These are phyloP conservation scores for Biston betularia DNA, from an alignment of 2,888 invertebrate genomes.

Conservation along the genomic window DNA sequence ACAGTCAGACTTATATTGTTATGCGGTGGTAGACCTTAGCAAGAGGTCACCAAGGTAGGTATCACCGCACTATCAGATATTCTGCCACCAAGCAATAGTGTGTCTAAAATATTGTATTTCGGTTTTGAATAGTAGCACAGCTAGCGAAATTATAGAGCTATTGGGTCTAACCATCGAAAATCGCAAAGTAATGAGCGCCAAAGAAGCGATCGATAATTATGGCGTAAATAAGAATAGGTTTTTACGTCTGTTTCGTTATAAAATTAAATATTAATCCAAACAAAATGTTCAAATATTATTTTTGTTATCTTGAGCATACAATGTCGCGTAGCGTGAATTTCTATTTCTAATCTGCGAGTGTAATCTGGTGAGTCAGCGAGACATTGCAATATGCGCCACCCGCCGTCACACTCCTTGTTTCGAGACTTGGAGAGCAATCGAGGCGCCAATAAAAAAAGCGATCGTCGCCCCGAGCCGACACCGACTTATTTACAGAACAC, in stretches of 20 bases:
- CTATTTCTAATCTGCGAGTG: constrained; percentile 77
- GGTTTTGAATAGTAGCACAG: too few relatives aligned
- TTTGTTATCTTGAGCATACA: constrained; percentile 54
- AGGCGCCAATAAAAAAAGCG: constrained; percentile 86
- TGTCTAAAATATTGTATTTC: too few relatives aligned
- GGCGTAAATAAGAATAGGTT: too few relatives aligned
- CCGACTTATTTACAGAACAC: constrained; percentile 86
- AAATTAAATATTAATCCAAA: not conserved
- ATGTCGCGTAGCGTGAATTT: constrained; percentile 51
- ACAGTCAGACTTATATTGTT: too few relatives aligned
- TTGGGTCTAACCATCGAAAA: too few relatives aligned
- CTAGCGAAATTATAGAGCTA: too few relatives aligned
- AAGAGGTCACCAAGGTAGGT: too few relatives aligned
- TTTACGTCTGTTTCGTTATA: not conserved
- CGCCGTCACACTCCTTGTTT: constrained; percentile 75
- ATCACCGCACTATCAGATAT: too few relatives aligned
- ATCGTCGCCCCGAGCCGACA: constrained; percentile 81
- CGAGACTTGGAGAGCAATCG: constrained; percentile 86
- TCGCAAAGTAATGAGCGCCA: too few relatives aligned
- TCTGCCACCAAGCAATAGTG: too few relatives aligned
- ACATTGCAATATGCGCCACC: constrained; percentile 71
- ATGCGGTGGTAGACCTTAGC: too few relatives aligned
- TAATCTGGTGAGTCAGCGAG: constrained; percentile 78
- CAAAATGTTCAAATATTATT: constrained; percentile 7
- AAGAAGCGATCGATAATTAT: too few relatives aligned